Evolutionary conservation across 2,888 invertebrate species (phyloP).

Genomic region (Eristalinus sepulchralis): DNA sequence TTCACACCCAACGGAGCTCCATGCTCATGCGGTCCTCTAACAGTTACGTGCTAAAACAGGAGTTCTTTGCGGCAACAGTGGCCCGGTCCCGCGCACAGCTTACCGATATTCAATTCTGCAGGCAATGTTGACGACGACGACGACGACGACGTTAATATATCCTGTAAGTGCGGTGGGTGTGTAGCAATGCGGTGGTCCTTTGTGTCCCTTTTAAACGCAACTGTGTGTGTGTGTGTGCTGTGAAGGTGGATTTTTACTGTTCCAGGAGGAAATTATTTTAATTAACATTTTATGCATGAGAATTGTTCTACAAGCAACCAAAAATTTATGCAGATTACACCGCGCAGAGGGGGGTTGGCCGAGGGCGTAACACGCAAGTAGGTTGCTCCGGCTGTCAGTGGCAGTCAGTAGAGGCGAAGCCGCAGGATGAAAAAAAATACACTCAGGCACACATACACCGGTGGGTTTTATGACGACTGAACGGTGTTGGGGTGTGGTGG

Average conservation of each 20-base stretch:
- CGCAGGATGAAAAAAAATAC: constrained; percentile 22
- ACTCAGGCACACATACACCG: constrained; percentile 8
- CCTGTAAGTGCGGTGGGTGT: constrained; percentile 2
- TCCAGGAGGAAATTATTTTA: constrained; percentile 69
- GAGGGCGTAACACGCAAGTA: constrained; percentile 45
- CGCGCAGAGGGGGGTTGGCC: constrained; percentile 12
- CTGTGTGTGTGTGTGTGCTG: neutral
- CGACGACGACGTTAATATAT: constrained; percentile 1
- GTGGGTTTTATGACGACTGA: constrained; percentile 23
- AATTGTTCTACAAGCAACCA: constrained; percentile 52
- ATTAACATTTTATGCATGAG: constrained; percentile 71
- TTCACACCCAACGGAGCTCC: neutral
- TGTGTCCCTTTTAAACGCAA: constrained; percentile 12
- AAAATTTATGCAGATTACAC: constrained; percentile 69
- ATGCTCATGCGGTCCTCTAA: constrained; percentile 2
- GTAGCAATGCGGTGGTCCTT: neutral
- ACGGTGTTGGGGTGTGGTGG: constrained; percentile 13
- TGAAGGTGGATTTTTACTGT: constrained; percentile 40
- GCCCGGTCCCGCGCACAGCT: neutral
- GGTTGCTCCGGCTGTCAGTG: constrained; percentile 25
- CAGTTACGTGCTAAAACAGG: constrained; percentile 38
- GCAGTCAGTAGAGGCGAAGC: neutral
- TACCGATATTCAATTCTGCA: neutral
- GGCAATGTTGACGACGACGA: neutral
- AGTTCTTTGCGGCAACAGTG: constrained; percentile 20